Percentiles rank a stretch among this genome's conserved stretches.
Conservation (phyloP, 2,113 vertebrate genomes). For the Anolis carolinensis region DNA sequence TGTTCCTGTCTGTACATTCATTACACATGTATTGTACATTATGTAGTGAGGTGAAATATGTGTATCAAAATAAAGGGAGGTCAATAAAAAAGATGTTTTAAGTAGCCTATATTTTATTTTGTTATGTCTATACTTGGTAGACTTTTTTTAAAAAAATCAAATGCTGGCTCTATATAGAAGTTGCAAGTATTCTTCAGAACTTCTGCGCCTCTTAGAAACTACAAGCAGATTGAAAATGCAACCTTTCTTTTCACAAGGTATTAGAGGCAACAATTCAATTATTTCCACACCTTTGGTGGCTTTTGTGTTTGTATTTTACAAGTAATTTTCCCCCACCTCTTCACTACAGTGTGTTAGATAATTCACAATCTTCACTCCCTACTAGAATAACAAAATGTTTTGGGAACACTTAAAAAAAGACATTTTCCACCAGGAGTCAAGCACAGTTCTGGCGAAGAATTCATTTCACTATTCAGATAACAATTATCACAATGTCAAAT, state of each 20-base stretch:
- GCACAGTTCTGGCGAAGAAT: neutral
- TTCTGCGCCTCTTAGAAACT: conserved; percentile 35
- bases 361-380: neutral
- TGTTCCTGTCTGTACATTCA: neutral
- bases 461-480: conserved; percentile 23
- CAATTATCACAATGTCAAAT: neutral
- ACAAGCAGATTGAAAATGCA: conserved; percentile 36
- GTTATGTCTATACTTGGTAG: neutral
- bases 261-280: conserved; percentile 52
- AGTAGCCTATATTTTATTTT: neutral
- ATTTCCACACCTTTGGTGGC: conserved; percentile 42
- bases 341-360: neutral
- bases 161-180: conserved; percentile 32
- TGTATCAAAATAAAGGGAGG: neutral
- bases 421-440: neutral
- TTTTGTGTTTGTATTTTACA: conserved; percentile 35
- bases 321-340: conserved; percentile 13
- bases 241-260: conserved; percentile 56
- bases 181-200: conserved; percentile 25
- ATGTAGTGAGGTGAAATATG: neutral
- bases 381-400: neutral
- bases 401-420: conserved; percentile 17
- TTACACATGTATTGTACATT: neutral
- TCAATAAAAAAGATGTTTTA: neutral
- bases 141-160: neutral